A percentile compares a stretch with the other conserved stretches of the same genome.
phyloP scores from a whole-genome alignment of 2,113 vertebrate species.

The Muntiacus muntjak region DNA sequence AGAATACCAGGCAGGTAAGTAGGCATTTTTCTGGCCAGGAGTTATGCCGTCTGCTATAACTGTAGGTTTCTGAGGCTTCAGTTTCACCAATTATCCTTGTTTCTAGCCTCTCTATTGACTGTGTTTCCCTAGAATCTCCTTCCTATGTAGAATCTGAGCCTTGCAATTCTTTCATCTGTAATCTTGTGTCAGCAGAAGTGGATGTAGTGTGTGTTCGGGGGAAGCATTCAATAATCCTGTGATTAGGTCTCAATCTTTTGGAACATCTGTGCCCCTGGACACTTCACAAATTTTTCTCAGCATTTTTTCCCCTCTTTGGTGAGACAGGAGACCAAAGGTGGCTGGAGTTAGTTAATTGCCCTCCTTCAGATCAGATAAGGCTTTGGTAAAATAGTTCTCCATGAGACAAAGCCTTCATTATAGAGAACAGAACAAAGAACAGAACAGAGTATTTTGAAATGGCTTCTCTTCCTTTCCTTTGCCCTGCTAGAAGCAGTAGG shows the following conservation, averaged over 20 bases:
- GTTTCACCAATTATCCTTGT: neutral
- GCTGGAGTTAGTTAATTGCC: neutral
- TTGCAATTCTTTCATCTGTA: neutral
- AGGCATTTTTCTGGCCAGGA: neutral
- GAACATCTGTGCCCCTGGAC: neutral
- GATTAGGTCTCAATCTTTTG: neutral
- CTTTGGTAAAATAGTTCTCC: neutral
- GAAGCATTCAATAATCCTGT: neutral
- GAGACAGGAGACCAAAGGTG: neutral
- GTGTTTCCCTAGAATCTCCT: neutral
- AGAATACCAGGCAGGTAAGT: neutral
- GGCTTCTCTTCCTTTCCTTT: neutral
- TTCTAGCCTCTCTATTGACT: neutral
- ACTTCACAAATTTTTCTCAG: neutral
- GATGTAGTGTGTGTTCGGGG: neutral
- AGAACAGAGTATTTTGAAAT: neutral
- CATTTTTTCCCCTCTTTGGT: neutral
- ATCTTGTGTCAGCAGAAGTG: neutral
- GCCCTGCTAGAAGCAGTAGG: neutral
- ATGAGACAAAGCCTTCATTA: neutral
- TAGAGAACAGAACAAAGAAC: neutral
- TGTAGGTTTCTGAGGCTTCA: neutral
- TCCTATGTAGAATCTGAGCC: neutral
- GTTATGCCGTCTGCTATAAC: neutral
- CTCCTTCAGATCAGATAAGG: neutral